Evolutionary conservation across 1,140 invertebrate genomes (phyloP), one percentile per base, ranked within the genome.

Genomic region (Aphaenogaster floridana): DNA sequence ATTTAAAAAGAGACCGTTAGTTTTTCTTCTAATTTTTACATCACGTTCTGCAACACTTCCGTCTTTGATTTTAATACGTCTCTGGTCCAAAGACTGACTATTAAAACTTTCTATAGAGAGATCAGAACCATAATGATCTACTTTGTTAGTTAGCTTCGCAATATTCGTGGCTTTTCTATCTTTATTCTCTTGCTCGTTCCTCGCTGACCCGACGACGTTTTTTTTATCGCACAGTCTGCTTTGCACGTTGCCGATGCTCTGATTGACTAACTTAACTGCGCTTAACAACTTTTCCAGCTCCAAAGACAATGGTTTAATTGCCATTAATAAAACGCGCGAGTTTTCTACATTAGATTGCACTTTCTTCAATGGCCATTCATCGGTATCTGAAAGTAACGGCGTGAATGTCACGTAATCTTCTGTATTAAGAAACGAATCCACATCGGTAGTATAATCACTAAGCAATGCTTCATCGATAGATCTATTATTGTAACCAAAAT

Each of bases 201-300:
- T 48, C n/a, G 34, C n/a, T 15, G 34, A 17, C 54, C 8, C 21
- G 34, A 50, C 48, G 5, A 34, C 5, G 39, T 84, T 39, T 74
- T 76, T 84, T 61, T 63, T 76, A 76, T 76, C 69, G 54, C 69
- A 84, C 28, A 84, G 13, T 76, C 54, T 76, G 11, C 15, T 61
- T 39, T 76, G 80, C 71, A 84, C 69, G 4, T 74, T 13, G 11
- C 69, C 76, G 13, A 84, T 61, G 2, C 69, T 84, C 4, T 39
- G 52, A 9, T 84, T 84, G 13, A 84, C 69, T 28, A 63, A 61
- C 15, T 84, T 36, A 17, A 84, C 52, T 48, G 80, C 80, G 57
- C 1, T 74, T 36, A 84, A n/a, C 54, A 84, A 61, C 6, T 50
- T 84, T 36, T 61, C 3, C 13, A 84, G 2, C 17, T 84, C 80